Conservation (phyloP, 2,113 vertebrate genomes). For the Pomatorhinus ruficollis region DNA sequence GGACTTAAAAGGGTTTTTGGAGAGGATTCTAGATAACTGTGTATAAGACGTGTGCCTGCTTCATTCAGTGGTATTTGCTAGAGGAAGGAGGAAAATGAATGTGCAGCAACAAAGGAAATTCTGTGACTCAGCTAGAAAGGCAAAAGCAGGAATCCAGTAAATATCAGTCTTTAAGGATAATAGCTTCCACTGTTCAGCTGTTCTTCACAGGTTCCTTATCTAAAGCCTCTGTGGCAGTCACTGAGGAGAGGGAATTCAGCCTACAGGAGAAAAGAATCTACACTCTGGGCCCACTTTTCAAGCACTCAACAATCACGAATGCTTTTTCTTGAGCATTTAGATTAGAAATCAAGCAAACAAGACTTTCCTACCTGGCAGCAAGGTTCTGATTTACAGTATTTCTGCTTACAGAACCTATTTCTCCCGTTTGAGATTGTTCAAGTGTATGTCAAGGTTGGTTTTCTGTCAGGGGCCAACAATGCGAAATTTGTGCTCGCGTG, state of each 20-base stretch:
- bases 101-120: neutral
- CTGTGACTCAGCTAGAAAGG: slow-evolving; percentile 27
- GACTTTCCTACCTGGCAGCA: neutral
- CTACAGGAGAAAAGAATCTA: neutral
- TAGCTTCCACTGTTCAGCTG: neutral
- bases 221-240: neutral
- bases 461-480: neutral
- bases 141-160: slow-evolving; percentile 41
- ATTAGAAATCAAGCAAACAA: neutral
- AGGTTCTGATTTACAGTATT: neutral
- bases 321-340: neutral
- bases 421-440: neutral
- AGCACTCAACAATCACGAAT: neutral
- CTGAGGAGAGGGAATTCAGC: neutral
- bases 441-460: neutral
- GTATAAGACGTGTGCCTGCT: neutral
- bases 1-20: neutral
- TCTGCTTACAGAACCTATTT: neutral
- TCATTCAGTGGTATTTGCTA: neutral
- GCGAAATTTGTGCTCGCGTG: neutral
- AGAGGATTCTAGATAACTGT: neutral
- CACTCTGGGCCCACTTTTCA: neutral
- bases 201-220: slow-evolving; percentile 10
- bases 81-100: neutral
- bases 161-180: slow-evolving; percentile 33